A percentile compares a stretch with the other conserved stretches of the same genome.
Evolutionary conservation across 2,797 vertebrate genomes (phyloP).

Genomic region (Myotis daubentonii): DNA sequence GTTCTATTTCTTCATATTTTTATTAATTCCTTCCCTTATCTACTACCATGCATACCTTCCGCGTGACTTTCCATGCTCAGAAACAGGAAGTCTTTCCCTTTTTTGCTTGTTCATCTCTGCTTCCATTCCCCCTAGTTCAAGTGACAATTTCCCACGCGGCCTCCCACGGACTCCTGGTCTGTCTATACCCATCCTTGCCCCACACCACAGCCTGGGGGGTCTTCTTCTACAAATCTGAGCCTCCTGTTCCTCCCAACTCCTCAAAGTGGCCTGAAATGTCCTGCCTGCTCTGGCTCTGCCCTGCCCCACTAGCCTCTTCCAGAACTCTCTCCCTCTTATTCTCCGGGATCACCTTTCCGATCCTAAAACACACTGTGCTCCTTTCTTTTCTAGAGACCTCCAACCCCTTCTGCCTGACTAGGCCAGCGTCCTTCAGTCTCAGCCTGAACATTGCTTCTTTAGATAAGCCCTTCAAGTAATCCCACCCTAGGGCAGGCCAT

Average conservation of each 20-base stretch:
- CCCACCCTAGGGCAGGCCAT: not conserved
- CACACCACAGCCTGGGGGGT: not conserved
- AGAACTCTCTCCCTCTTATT: not conserved
- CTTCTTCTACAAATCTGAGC: not conserved
- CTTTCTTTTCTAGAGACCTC: not conserved
- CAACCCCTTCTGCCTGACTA: not conserved
- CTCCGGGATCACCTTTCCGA: not conserved
- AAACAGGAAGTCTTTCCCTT: not conserved
- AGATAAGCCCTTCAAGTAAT: not conserved
- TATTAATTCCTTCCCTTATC: not conserved
- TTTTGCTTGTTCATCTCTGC: not conserved
- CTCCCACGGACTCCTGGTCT: not conserved
- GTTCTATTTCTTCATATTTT: not conserved
- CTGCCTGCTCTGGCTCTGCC: not conserved
- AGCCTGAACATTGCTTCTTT: not conserved
- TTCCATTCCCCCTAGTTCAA: not conserved
- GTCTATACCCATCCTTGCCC: not conserved
- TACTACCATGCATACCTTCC: not conserved
- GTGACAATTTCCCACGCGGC: not conserved
- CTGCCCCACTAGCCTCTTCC: not conserved
- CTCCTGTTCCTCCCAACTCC: not conserved
- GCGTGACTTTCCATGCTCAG: not conserved
- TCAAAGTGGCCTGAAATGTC: accelerated
- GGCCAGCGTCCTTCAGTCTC: not conserved
- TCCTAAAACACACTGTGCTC: not conserved